These are phyloP conservation scores for Mobula hypostoma DNA, from an alignment of 2,113 vertebrate genomes.

Conservation along the genomic window DNA sequence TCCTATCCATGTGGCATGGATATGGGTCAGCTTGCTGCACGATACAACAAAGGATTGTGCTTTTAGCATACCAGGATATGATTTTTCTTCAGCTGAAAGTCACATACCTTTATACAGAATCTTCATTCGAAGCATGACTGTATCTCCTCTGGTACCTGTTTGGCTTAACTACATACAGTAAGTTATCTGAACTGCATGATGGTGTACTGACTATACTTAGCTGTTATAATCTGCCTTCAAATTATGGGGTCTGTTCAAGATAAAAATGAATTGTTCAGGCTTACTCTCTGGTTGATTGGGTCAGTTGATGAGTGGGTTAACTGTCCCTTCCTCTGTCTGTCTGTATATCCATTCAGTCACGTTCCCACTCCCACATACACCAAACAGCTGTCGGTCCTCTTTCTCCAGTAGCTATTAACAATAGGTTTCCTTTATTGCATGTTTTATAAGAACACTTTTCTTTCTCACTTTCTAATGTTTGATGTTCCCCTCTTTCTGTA, in stretches of 20 bases:
- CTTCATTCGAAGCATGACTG: neutral
- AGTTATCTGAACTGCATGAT: neutral
- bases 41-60: neutral
- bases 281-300: neutral
- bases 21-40: neutral
- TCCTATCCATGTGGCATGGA: neutral
- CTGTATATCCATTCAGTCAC: too few species aligned
- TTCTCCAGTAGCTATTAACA: neutral
- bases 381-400: neutral
- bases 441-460: too few species aligned
- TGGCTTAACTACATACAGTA: neutral
- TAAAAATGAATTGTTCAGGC: neutral
- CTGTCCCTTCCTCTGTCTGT: too few species aligned
- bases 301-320: too few species aligned
- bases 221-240: neutral
- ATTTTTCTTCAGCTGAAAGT: neutral
- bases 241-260: neutral
- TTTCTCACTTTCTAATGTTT: neutral
- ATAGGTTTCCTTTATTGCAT: too few species aligned
- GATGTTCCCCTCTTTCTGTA: neutral
- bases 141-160: neutral
- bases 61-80: neutral
- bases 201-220: neutral
- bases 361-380: too few species aligned
- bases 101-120: neutral